A percentile compares a stretch with the other conserved stretches of the same genome.
These are phyloP conservation scores for Rhynchonema sp. DNA, from an alignment of 2,888 invertebrate species.

Conservation along the genomic window DNA sequence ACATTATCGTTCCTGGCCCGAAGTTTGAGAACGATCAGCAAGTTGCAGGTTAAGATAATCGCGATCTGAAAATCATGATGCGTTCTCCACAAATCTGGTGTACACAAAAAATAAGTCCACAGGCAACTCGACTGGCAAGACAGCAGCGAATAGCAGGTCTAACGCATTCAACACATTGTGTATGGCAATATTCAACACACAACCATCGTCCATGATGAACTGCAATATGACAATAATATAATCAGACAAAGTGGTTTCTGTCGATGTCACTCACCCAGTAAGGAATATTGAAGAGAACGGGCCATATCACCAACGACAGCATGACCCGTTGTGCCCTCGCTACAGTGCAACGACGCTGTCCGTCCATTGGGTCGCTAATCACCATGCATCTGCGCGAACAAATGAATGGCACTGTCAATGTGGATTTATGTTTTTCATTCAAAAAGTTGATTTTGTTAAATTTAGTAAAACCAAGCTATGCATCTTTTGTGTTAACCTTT, in stretches of 20 bases:
- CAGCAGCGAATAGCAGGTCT: background rate
- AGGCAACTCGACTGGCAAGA: too few relatives aligned
- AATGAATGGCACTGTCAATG: too few relatives aligned
- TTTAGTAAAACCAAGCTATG: too few relatives aligned
- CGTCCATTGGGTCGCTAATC: background rate
- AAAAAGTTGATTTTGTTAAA: too few relatives aligned
- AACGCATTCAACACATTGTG: background rate
- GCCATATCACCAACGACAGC: background rate
- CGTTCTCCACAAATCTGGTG: too few relatives aligned
- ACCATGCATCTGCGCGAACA: too few relatives aligned
- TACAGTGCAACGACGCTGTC: background rate
- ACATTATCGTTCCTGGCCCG: too few relatives aligned
- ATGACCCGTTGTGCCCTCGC: background rate
- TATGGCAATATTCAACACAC: background rate
- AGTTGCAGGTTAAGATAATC: background rate
- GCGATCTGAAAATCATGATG: background rate
- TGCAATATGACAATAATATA: background rate
- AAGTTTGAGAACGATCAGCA: background rate
- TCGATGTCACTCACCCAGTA: too few relatives aligned
- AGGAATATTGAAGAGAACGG: background rate
- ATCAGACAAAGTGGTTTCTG: too few relatives aligned
- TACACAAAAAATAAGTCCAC: too few relatives aligned
- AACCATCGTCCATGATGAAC: background rate
- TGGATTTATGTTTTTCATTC: too few relatives aligned
- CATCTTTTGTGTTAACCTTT: too few relatives aligned